phyloP scores from a whole-genome alignment of 1,140 invertebrate species.

The Neodiprion lecontei region DNA sequence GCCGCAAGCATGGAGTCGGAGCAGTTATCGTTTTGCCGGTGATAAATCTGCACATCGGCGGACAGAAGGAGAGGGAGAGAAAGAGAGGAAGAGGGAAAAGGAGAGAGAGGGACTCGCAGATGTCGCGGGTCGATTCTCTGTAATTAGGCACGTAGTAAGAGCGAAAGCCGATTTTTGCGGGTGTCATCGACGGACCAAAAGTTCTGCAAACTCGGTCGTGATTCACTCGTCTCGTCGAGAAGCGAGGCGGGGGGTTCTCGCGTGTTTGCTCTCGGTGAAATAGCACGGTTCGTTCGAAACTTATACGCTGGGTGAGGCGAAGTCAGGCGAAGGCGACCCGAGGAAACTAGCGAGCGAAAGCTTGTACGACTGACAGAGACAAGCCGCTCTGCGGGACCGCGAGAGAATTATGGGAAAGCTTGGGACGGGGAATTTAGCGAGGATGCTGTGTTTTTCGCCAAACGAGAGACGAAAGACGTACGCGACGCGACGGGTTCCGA shows the following conservation, averaged over 20 bases:
- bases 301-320: background rate
- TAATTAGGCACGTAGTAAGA: no score
- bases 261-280: background rate
- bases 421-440: background rate
- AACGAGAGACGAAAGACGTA: slow-evolving; percentile 1
- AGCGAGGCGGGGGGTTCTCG: background rate
- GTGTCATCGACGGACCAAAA: background rate
- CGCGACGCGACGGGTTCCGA: background rate
- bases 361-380: background rate
- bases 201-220: background rate
- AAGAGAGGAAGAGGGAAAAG: no score
- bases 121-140: no score
- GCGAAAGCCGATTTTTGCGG: background rate
- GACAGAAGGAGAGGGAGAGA: no score
- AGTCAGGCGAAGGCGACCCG: no score
- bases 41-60: no score
- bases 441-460: slow-evolving; percentile 1
- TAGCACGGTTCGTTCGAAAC: background rate
- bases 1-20: no score
- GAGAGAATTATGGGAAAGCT: slow-evolving; percentile 7
- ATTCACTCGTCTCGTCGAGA: background rate
- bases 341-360: background rate
- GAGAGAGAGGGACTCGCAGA: no score
- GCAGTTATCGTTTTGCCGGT: no score
- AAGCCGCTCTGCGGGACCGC: background rate